Base-by-base conservation (phyloP, 1,140 invertebrate species). In the Bombus affinis region DNA sequence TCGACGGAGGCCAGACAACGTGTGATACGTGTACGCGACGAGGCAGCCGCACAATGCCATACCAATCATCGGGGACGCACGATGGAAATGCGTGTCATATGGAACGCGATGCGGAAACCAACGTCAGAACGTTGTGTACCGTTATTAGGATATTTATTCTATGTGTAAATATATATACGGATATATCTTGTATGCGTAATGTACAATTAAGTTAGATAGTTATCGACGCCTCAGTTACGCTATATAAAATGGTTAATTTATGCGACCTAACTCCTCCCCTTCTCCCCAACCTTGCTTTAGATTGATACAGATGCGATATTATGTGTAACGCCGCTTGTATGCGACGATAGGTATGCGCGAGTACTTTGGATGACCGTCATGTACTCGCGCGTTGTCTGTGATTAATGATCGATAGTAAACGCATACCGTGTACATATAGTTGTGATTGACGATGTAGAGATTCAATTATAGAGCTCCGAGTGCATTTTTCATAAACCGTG, bases 341-440 rank as follows among this genome's bases (percentile, higher is more conserved):
- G 80, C 79, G 59, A 86, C 72, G 66, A 44, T 79, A 66, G 22
- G 75, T 53, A 57, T 13, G 83, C 37, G 65, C 65, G 3, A 3
- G 73, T 25, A 22, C 57, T 42, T 28, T 39, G 39, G 75, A 15
- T 35, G 47, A 71, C 22, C 66, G 65, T 62, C 62, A 65, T 57
- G 53, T 92, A 89, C 89, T 93, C 91, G 91, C 90, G 91, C 92
- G 92, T 92, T 93, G 92, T 93, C 94, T 95, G 94, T 95, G 94
- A 95, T 95, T 94, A 93, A 93, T 91, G 91, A 92, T 92, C 89
- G 88, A 92, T 66, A 91, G 88, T 92, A 87, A 92, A 92, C 83
- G 86, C 93, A 68, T 75, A 80, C 77, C 65, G 82, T 91, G 91
- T 88, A 89, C 75, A 78, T 85, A 89, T 81, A 81, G 71, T 75